These are phyloP conservation scores for Lasaia peninsularis DNA, from an alignment of 1,140 invertebrate species.

Conservation along the genomic window DNA sequence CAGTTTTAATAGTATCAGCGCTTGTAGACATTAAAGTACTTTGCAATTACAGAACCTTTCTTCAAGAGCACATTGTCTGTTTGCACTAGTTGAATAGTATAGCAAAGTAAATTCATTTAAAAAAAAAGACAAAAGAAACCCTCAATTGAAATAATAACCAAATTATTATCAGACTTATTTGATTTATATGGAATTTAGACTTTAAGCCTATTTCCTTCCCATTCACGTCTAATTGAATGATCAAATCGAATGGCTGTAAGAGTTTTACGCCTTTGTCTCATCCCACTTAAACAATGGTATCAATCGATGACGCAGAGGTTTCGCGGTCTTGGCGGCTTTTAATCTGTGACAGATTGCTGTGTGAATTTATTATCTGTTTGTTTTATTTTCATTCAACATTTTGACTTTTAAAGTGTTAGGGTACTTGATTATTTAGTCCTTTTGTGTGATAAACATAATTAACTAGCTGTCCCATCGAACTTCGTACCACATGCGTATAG, in stretches of 20 bases:
- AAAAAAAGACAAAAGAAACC: slow-evolving; percentile 10
- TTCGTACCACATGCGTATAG: too few relatives aligned
- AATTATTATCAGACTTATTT: slow-evolving; percentile 38
- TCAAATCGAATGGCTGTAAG: slow-evolving; percentile 49
- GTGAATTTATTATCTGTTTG: not conserved
- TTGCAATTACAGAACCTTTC: too few relatives aligned
- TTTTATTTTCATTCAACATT: too few relatives aligned
- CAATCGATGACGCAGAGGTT: slow-evolving; percentile 38
- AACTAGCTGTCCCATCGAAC: too few relatives aligned
- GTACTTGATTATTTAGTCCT: too few relatives aligned
- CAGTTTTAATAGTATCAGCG: too few relatives aligned
- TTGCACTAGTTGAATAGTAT: too few relatives aligned
- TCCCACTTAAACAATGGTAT: slow-evolving; percentile 49
- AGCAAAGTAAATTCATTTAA: too few relatives aligned
- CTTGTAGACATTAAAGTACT: too few relatives aligned
- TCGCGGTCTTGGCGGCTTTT: slow-evolving; percentile 32
- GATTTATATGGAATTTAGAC: slow-evolving; percentile 55
- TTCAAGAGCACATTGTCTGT: too few relatives aligned
- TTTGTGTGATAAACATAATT: too few relatives aligned
- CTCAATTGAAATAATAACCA: slow-evolving; percentile 13
- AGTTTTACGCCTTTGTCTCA: slow-evolving; percentile 43
- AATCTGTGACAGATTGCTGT: slow-evolving; percentile 22
- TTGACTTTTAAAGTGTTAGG: too few relatives aligned
- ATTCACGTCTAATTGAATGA: slow-evolving; percentile 65
- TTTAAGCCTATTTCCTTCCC: slow-evolving; percentile 61